phyloP scores from a whole-genome alignment of 2,797 vertebrate genomes.

The Periparus ater region DNA sequence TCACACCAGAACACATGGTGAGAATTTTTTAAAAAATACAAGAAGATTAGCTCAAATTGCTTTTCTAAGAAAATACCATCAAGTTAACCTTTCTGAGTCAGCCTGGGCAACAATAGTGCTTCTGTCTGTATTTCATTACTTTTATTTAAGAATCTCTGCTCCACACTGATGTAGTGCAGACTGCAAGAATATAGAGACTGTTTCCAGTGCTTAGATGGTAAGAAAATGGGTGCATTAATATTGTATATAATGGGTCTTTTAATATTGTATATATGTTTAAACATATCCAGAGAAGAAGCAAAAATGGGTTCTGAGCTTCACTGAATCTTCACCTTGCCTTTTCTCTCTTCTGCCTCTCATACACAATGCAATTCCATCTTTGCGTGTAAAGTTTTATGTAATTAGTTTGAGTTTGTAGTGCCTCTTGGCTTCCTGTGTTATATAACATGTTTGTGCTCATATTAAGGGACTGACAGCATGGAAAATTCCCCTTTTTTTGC shows the following conservation, averaged over 20 bases:
- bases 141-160: background rate
- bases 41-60: background rate
- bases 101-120: background rate
- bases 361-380: background rate
- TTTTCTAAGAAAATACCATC: slow-evolving; percentile 15
- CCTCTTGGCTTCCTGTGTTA: background rate
- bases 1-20: background rate
- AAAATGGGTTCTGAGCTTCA: background rate
- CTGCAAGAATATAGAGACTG: background rate
- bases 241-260: background rate
- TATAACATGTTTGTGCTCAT: background rate
- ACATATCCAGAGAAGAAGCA: background rate
- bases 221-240: background rate
- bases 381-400: background rate
- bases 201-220: background rate
- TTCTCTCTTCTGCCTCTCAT: background rate
- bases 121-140: slow-evolving; percentile 18
- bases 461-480: background rate
- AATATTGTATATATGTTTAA: background rate
- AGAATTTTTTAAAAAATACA: background rate
- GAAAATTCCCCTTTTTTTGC: background rate
- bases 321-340: background rate
- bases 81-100: background rate
- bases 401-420: background rate
- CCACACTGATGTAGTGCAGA: background rate